These are phyloP conservation scores for Misgurnus anguillicaudatus DNA, from an alignment of 2,113 vertebrate species.

Conservation along the genomic window DNA sequence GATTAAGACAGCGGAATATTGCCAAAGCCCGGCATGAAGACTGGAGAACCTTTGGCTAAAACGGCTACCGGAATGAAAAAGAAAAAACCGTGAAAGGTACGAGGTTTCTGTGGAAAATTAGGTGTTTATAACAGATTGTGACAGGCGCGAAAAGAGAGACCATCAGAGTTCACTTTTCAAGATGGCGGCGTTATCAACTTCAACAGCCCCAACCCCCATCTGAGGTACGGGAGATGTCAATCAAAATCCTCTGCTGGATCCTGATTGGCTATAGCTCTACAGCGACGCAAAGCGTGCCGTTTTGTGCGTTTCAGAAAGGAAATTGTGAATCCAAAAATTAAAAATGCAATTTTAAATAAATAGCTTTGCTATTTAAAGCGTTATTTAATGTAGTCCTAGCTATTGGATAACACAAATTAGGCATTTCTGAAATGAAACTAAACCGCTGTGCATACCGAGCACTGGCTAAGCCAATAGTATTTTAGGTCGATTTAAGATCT, in stretches of 20 bases:
- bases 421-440: neutral
- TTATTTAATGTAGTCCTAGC: neutral
- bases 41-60: conserved; percentile 58
- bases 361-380: neutral
- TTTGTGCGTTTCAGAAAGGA: neutral
- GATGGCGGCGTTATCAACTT: conserved; percentile 80
- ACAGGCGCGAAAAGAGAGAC: conserved; percentile 74
- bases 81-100: conserved; percentile 26
- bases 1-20: conserved; percentile 63
- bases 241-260: conserved; percentile 50
- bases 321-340: neutral
- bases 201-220: conserved; percentile 76
- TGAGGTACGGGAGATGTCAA: conserved; percentile 60
- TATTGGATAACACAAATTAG: neutral
- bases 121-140: conserved; percentile 71
- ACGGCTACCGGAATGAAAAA: conserved; percentile 49
- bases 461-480: conserved; percentile 14
- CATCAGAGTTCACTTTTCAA: conserved; percentile 75
- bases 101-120: conserved; percentile 53
- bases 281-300: conserved; percentile 41
- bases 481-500: neutral
- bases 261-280: conserved; percentile 63
- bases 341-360: neutral
- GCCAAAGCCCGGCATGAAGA: conserved; percentile 67
- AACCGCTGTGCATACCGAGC: conserved; percentile 2